phyloP scores from a whole-genome alignment of 2,113 vertebrate species.

The Paracanthobrama guichenoti region DNA sequence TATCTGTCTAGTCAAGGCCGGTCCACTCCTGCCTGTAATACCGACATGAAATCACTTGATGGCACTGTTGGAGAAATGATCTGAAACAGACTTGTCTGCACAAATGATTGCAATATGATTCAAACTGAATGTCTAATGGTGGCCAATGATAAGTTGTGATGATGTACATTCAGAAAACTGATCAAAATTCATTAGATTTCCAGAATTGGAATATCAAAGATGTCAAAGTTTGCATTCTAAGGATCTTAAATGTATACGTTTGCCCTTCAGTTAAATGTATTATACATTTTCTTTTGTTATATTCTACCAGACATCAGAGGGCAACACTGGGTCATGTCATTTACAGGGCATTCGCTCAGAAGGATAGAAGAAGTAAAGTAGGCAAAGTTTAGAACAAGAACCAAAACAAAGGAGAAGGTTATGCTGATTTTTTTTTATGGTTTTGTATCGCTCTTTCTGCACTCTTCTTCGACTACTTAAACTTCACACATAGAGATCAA shows the following conservation, averaged over 20 bases:
- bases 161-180: not conserved
- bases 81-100: not conserved
- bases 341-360: no score
- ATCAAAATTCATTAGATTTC: not conserved
- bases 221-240: not conserved
- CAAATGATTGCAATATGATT: not conserved
- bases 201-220: not conserved
- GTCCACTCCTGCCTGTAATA: not conserved
- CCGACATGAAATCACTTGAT: conserved; percentile 1
- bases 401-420: no score
- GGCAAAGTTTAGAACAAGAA: no score
- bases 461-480: no score
- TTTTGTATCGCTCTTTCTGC: no score
- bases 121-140: not conserved
- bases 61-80: conserved; percentile 14
- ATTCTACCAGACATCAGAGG: no score
- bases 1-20: not conserved
- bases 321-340: no score
- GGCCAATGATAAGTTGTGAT: not conserved
- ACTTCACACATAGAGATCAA: no score
- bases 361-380: no score
- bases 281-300: not conserved
- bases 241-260: not conserved
- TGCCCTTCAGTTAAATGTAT: not conserved
- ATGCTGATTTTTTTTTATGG: no score